These are phyloP conservation scores for Harpagifer antarcticus DNA, from an alignment of 2,797 vertebrate species.

Conservation along the genomic window DNA sequence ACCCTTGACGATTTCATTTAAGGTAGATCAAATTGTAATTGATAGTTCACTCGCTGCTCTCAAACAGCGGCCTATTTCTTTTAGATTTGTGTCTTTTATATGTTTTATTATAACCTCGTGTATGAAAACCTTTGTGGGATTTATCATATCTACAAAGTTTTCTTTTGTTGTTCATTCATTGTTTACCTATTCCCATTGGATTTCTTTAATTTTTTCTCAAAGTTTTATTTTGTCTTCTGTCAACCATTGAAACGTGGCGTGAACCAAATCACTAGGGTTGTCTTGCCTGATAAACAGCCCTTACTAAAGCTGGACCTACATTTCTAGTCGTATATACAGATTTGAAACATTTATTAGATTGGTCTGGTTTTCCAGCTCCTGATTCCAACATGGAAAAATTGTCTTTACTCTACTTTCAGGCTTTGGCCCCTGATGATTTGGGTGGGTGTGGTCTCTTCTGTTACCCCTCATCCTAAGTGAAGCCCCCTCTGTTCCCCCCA, in stretches of 20 bases:
- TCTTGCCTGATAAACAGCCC: slow-evolving; percentile 40
- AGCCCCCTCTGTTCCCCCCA: slow-evolving; percentile 76
- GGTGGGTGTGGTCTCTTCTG: slow-evolving; percentile 83
- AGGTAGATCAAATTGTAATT: neutral
- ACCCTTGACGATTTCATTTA: neutral
- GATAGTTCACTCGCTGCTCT: neutral
- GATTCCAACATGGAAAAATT: slow-evolving; percentile 48
- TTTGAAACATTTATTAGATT: slow-evolving; percentile 27
- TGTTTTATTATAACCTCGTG: neutral
- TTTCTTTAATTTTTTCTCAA: slow-evolving; percentile 18
- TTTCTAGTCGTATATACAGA: slow-evolving; percentile 43
- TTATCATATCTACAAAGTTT: neutral
- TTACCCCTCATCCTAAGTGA: slow-evolving; percentile 84
- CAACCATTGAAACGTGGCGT: slow-evolving; percentile 26
- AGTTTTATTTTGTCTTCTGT: slow-evolving; percentile 26
- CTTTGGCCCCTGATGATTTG: slow-evolving; percentile 85
- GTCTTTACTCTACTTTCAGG: slow-evolving; percentile 83
- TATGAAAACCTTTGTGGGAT: slow-evolving; percentile 10
- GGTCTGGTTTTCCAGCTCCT: slow-evolving; percentile 43
- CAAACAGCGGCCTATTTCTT: neutral
- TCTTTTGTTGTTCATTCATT: slow-evolving; percentile 1
- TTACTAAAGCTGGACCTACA: slow-evolving; percentile 30
- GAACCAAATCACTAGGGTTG: slow-evolving; percentile 67
- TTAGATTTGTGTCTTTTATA: neutral
- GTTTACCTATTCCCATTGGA: slow-evolving; percentile 8